Conservation (phyloP, 2,113 vertebrate genomes). For the Ochotona curzoniae region DNA sequence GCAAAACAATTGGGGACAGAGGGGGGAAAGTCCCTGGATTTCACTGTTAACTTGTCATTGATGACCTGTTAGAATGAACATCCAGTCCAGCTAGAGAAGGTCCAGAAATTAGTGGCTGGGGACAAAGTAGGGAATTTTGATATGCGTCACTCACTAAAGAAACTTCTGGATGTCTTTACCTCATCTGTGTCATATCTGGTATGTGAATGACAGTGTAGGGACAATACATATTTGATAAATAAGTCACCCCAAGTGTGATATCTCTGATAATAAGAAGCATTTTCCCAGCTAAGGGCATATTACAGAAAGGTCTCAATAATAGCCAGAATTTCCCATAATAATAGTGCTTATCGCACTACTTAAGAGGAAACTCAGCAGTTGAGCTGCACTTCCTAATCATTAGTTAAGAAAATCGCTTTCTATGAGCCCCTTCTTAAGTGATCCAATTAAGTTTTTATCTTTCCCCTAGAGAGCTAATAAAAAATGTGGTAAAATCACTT, state of each 20-base stretch:
- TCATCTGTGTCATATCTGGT: background rate
- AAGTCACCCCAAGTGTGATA: background rate
- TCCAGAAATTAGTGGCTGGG: background rate
- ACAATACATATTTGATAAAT: slow-evolving; percentile 28
- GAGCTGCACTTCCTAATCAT: slow-evolving; percentile 55
- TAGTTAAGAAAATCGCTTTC: slow-evolving; percentile 61
- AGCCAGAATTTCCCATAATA: slow-evolving; percentile 29
- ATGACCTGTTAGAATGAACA: background rate
- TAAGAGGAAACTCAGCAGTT: slow-evolving; percentile 13
- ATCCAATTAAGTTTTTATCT: slow-evolving; percentile 59
- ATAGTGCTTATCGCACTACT: slow-evolving; percentile 32
- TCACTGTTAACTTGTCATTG: background rate
- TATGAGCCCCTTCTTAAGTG: slow-evolving; percentile 32
- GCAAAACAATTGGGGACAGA: background rate
- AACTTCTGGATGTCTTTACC: background rate
- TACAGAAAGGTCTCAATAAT: slow-evolving; percentile 4
- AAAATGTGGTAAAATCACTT: slow-evolving; percentile 58
- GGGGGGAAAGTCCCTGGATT: background rate
- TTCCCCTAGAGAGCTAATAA: slow-evolving; percentile 59
- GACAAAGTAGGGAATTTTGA: background rate
- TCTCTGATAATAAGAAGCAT: slow-evolving; percentile 59
- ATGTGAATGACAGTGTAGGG: background rate
- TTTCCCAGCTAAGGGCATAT: slow-evolving; percentile 40
- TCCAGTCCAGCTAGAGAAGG: background rate
- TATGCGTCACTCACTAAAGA: background rate